A percentile compares a stretch with the other conserved stretches of the same genome.
phyloP scores from a whole-genome alignment of 2,797 vertebrate genomes.

The Acipenser ruthenus region DNA sequence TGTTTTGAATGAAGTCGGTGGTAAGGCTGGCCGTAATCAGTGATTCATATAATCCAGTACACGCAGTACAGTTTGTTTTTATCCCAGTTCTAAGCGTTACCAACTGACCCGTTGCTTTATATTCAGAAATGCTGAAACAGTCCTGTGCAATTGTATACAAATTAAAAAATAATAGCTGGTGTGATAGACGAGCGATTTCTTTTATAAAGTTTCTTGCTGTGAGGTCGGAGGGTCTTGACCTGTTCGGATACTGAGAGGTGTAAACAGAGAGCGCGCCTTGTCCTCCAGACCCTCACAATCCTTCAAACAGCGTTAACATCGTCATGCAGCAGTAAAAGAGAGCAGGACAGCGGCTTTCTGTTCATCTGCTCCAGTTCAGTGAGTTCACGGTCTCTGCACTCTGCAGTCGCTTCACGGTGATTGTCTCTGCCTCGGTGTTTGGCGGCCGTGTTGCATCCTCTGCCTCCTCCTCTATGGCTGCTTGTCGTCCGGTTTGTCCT shows the following conservation, averaged over 20 bases:
- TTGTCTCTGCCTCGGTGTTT: constrained; percentile 18
- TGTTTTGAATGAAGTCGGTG: too few species aligned
- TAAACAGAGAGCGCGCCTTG: neutral
- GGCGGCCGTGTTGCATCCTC: constrained; percentile 13
- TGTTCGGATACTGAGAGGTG: neutral
- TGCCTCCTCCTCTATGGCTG: constrained; percentile 64
- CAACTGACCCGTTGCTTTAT: neutral
- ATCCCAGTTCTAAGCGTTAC: too few species aligned
- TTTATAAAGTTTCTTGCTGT: neutral
- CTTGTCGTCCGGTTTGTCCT: constrained; percentile 72
- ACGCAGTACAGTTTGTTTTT: too few species aligned
- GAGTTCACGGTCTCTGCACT: constrained; percentile 1
- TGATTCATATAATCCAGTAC: too few species aligned
- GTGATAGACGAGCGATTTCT: neutral
- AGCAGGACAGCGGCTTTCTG: constrained; percentile 1
- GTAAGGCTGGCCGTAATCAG: too few species aligned
- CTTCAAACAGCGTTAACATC: constrained; percentile 41
- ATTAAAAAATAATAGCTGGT: neutral
- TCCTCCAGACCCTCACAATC: constrained; percentile 34
- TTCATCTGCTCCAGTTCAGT: neutral
- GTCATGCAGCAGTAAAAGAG: constrained; percentile 54
- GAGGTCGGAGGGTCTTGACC: neutral
- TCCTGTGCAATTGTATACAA: neutral
- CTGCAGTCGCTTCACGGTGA: constrained; percentile 19
- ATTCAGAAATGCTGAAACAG: constrained; percentile 12